Base-by-base conservation (phyloP, 1,140 invertebrate species). In the Chironomus tepperi region DNA sequence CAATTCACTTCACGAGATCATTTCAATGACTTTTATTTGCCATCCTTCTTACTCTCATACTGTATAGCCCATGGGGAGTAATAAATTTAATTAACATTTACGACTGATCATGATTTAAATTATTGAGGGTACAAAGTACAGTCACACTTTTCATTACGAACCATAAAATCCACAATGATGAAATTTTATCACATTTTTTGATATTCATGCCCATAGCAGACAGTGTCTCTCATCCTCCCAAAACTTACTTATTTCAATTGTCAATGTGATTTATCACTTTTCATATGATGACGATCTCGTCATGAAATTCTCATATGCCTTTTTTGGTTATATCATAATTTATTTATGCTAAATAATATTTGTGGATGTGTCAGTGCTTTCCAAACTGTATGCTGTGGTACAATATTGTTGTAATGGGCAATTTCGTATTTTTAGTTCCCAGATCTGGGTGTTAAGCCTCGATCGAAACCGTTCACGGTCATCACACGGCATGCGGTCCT, bases 81-180 rank as follows among this genome's bases (percentile, higher is more conserved):
- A 70, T 70, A 70, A 70, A 70, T 70, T 70, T 70, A 70, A 70
- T 70, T 70, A 70, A 18, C 65, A 70, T 70, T 57, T 57, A 57
- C 65, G 9, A 70, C 18, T 70, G 19, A 19, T 70, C 65, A 70
- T 70, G 65, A 70, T 70, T 19, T 15, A 19, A 70, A 19, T 18
- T 10, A n/a, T 12, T 57, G 47, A 57, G 2, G 47, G 47, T 34
- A 2, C 24, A 34, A 34, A 34, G 24, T 34, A 34, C 24, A 34
- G 24, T 34, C 24, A 34, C 24, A 34, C 24, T 34, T n/a, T 57
- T 57, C 47, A 57, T 57, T 57, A 15, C 3, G n/a, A 34, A 34
- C 24, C 24, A 34, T 34, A 57, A 57, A 57, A 57, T 57, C n/a
- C 12, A 57, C 47, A 57, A 57, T 57, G 5, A 57, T n/a, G n/a